Evolutionary conservation across 2,888 invertebrate genomes (phyloP).

Genomic region (Sphaerophoria rueppellii): DNA sequence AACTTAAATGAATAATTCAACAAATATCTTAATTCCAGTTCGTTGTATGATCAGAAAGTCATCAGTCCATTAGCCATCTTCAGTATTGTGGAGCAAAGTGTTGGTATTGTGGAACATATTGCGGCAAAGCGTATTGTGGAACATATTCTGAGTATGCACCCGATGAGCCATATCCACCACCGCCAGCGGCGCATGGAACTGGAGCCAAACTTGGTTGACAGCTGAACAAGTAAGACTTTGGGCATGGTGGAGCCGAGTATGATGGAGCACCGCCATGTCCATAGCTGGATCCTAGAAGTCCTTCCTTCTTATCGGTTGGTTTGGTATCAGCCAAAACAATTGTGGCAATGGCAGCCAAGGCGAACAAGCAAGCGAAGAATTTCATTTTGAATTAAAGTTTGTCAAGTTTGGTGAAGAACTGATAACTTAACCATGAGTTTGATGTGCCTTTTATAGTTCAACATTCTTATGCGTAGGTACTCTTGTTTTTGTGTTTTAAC

Average conservation of each 20-base stretch:
- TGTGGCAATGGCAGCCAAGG: slow-evolving; percentile 75
- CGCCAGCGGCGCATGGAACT: slow-evolving; percentile 76
- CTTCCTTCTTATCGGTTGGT: slow-evolving; percentile 53
- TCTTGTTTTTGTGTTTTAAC: neutral
- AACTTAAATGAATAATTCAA: neutral
- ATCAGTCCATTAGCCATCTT: slow-evolving; percentile 18
- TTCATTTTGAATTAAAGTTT: slow-evolving; percentile 77
- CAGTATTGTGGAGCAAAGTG: slow-evolving; percentile 51
- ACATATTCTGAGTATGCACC: slow-evolving; percentile 79
- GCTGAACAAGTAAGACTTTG: slow-evolving; percentile 79
- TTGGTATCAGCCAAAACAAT: slow-evolving; percentile 75
- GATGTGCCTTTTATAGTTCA: slow-evolving; percentile 48
- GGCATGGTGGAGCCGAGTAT: slow-evolving; percentile 74
- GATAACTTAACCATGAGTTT: slow-evolving; percentile 15
- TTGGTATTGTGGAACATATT: slow-evolving; percentile 68
- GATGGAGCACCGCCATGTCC: slow-evolving; percentile 73
- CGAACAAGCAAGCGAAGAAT: slow-evolving; percentile 77
- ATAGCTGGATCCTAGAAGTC: slow-evolving; percentile 53
- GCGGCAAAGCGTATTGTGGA: slow-evolving; percentile 70
- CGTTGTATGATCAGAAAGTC: slow-evolving; percentile 5
- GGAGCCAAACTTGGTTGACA: slow-evolving; percentile 78
- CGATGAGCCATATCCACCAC: slow-evolving; percentile 75
- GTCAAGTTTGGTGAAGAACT: slow-evolving; percentile 35
- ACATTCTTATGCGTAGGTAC: neutral
- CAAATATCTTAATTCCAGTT: neutral